A percentile compares a stretch with the other conserved stretches of the same genome.
phyloP scores from a whole-genome alignment of 2,797 vertebrate species.

The Natrix natrix region DNA sequence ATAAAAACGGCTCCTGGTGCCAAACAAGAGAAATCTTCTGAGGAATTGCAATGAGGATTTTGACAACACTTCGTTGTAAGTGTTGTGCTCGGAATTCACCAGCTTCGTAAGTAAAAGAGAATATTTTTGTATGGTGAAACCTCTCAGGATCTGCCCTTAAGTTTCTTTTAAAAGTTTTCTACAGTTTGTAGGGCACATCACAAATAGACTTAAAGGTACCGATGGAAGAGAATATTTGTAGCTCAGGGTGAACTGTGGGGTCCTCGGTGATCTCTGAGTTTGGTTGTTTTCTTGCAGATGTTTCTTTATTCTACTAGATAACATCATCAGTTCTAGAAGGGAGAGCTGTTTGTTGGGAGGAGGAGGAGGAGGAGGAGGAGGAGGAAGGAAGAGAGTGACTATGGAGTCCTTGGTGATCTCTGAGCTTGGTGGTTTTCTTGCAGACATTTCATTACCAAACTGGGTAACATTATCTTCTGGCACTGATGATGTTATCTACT shows the following conservation, averaged over 20 bases:
- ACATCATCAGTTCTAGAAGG: background rate
- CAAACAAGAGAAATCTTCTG: background rate
- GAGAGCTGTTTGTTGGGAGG: too few relatives aligned
- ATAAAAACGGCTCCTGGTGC: background rate
- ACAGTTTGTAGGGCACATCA: background rate
- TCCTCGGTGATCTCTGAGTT: background rate
- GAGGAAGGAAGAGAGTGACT: background rate
- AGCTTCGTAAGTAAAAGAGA: background rate
- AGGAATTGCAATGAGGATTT: background rate
- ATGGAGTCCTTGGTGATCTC: background rate
- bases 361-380: too few relatives aligned
- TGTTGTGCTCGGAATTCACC: background rate
- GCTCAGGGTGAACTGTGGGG: background rate
- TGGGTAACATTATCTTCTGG: background rate
- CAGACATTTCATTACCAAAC: too few relatives aligned
- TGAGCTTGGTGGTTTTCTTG: too few relatives aligned
- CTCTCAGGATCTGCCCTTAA: background rate
- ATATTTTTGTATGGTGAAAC: background rate
- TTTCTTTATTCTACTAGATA: background rate
- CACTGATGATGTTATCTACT: background rate
- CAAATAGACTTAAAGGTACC: background rate
- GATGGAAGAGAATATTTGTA: background rate
- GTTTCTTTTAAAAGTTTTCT: background rate
- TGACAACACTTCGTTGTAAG: background rate
- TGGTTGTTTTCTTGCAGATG: too few relatives aligned